phyloP scores from a whole-genome alignment of 2,888 invertebrate species.

The Ophion ventricosus region DNA sequence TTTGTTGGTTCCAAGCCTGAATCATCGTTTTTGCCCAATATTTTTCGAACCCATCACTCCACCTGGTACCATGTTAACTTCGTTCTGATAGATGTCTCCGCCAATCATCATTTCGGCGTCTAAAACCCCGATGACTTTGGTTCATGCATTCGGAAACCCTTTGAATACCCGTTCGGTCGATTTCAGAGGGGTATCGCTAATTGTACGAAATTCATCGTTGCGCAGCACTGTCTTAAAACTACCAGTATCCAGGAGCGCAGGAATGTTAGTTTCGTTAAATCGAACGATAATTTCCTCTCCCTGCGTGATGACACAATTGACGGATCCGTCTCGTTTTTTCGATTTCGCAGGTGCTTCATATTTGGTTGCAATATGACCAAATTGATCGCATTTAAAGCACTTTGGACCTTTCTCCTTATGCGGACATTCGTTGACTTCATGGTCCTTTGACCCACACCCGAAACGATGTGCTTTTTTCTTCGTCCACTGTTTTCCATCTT shows the following conservation, averaged over 20 bases:
- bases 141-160: constrained; percentile 20
- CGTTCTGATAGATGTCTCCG: too few species aligned
- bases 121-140: constrained; percentile 19
- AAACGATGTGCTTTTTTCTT: background rate
- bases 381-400: constrained; percentile 54
- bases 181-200: background rate
- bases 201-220: constrained; percentile 8
- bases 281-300: constrained; percentile 22
- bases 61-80: too few species aligned
- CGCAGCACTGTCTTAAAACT: constrained; percentile 2
- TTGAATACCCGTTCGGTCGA: constrained; percentile 10
- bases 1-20: too few species aligned
- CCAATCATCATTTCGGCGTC: background rate
- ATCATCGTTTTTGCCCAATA: too few species aligned
- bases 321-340: background rate
- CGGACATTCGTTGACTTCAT: constrained; percentile 29
- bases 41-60: too few species aligned
- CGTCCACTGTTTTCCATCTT: background rate
- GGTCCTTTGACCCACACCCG: background rate
- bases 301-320: background rate
- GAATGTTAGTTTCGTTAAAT: background rate
- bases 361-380: constrained; percentile 50
- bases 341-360: background rate
- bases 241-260: constrained; percentile 15
- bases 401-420: constrained; percentile 44